Base-by-base conservation (phyloP, 2,888 invertebrate species). In the Eugnorisma glareosa region DNA sequence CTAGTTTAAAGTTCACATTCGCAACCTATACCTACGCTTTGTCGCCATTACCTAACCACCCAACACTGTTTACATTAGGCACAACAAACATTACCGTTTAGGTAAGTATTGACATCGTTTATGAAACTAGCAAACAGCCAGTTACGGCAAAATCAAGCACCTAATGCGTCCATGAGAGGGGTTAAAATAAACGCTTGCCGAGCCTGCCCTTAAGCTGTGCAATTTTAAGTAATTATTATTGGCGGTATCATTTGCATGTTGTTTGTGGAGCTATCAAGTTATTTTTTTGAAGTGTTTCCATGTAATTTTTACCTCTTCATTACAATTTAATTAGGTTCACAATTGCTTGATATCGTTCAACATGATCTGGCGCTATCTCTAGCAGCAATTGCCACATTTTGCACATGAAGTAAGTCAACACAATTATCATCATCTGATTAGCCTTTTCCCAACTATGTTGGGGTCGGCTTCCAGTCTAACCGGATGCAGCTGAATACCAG, bases 111-210 rank as follows among this genome's bases (percentile, higher is more conserved):
- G 63, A 1, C 13, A 68, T 57, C 67, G 51, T 64, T 59, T 54
- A 35, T 67, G 74, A 68, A 68, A 80, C 67, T 54, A 74, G 24
- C 67, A 37, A 45, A 66, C 48, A 67, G 21, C n/a, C 28, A 73
- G 21, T 73, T 61, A 54, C 15, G 59, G 59, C 37, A 67, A 74
- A 76, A 72, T 79, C 72, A 75, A 73, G 73, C 63, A 83, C 75
- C 77, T 67, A 73, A 61, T 67, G 68, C 57, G 10, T 66, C 3
- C 64, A 75, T 51, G 28, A 69, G 68, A 81, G 75, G 75, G 69
- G 75, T 69, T 81, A 63, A 61, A 80, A 67, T 75, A 74, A 77
- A 48, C 75, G 77, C 54, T 77, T 43, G 67, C 57, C 35, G 35
- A 59, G 57, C 31, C 75, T 45, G n/a, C 40, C 61, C 66, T 75